phyloP scores from a whole-genome alignment of 2,113 vertebrate genomes.

The Ailuropoda melanoleuca region DNA sequence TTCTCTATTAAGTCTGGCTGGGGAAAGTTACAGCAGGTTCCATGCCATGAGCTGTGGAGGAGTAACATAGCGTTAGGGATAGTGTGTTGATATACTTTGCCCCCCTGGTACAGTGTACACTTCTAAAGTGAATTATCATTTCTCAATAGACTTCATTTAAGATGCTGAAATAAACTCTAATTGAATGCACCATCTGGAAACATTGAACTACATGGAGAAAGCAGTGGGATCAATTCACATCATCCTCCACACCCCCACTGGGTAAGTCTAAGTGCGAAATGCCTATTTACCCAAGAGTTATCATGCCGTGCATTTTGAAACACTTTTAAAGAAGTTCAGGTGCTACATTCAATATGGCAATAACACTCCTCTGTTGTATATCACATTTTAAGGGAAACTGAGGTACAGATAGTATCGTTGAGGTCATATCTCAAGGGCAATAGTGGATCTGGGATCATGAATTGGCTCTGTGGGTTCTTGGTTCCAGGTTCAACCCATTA shows the following conservation, averaged over 20 bases:
- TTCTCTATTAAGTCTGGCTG: background rate
- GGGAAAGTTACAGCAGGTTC: background rate
- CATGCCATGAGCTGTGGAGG: background rate
- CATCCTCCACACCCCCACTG: background rate
- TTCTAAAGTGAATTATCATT: background rate
- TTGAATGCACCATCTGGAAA: slow-evolving; percentile 12
- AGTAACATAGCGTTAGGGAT: background rate
- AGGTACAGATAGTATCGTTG: background rate
- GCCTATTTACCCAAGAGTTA: background rate
- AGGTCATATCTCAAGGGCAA: background rate
- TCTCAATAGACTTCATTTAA: slow-evolving; percentile 4
- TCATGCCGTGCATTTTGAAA: background rate
- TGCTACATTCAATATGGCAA: background rate
- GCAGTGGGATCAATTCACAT: background rate
- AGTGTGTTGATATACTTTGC: too few relatives aligned
- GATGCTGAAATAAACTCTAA: background rate
- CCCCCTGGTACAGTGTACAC: background rate
- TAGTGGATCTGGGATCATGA: background rate
- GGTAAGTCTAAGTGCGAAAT: background rate
- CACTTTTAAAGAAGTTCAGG: background rate
- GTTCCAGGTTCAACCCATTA: background rate
- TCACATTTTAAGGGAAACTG: background rate
- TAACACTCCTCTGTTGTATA: accelerated
- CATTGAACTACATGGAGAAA: background rate
- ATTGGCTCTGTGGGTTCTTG: background rate